A percentile compares a stretch with the other conserved stretches of the same genome.
Evolutionary conservation across 2,113 vertebrate genomes (phyloP).

Genomic region (Microtus pennsylvanicus): DNA sequence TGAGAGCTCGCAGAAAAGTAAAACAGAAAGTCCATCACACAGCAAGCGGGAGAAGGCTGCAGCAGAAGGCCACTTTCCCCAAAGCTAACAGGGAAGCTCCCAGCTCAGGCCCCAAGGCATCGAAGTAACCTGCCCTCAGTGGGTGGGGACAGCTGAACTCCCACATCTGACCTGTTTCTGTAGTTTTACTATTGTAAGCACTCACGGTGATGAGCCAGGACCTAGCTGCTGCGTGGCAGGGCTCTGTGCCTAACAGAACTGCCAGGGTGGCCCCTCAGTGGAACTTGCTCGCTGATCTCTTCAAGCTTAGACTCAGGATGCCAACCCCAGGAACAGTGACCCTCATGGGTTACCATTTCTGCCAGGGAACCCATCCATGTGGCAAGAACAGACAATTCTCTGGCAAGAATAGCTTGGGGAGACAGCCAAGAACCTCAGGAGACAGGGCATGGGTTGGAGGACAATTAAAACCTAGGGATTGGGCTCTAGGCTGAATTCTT

Average conservation of each 20-base stretch:
- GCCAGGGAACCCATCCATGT: background rate
- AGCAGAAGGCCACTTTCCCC: background rate
- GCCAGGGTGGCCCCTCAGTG: background rate
- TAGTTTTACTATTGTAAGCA: slow-evolving; percentile 69
- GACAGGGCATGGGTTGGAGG: background rate
- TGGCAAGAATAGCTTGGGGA: background rate
- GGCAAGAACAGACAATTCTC: background rate
- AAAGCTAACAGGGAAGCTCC: background rate
- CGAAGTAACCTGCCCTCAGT: background rate
- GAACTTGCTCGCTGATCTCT: background rate
- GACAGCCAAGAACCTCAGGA: slow-evolving; percentile 14
- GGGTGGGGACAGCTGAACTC: background rate
- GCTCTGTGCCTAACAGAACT: background rate
- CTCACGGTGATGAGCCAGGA: background rate
- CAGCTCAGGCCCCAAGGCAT: background rate
- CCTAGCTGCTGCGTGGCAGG: background rate
- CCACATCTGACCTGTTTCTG: slow-evolving; percentile 65
- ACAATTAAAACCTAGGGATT: background rate
- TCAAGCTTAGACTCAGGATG: background rate
- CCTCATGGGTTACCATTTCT: background rate
- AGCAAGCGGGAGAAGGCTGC: background rate
- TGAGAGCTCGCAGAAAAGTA: background rate
- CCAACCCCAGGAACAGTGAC: background rate
- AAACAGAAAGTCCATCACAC: background rate
- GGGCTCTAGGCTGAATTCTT: background rate